A percentile compares a stretch with the other conserved stretches of the same genome.
phyloP scores from a whole-genome alignment of 1,140 invertebrate genomes.

The Drosophila parabipectinata region DNA sequence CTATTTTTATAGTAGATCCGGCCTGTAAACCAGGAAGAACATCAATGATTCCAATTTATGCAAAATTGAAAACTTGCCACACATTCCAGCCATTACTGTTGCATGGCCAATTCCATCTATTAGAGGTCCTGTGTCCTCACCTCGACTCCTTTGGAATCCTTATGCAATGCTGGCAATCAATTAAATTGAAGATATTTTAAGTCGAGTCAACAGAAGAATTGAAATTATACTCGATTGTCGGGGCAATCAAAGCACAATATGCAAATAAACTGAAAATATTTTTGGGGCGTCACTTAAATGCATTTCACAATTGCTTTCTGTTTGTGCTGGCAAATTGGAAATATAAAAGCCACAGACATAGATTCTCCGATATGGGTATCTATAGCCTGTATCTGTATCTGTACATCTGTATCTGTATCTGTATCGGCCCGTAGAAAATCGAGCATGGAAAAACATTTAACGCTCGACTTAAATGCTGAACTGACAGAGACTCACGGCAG shows the following conservation, averaged over 20 bases:
- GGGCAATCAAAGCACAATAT: slow-evolving; percentile 34
- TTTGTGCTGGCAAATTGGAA: slow-evolving; percentile 61
- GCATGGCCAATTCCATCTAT: slow-evolving; percentile 29
- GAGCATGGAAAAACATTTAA: slow-evolving; percentile 70
- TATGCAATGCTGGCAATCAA: slow-evolving; percentile 55
- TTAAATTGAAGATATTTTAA: slow-evolving; percentile 46
- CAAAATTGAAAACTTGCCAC: slow-evolving; percentile 23
- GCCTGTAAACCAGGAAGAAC: neutral
- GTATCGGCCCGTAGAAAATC: slow-evolving; percentile 54
- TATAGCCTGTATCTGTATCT: neutral
- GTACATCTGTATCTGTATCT: neutral
- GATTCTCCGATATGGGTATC: slow-evolving; percentile 33
- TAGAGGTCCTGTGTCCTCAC: slow-evolving; percentile 7
- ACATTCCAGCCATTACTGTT: slow-evolving; percentile 26
- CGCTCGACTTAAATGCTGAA: slow-evolving; percentile 61
- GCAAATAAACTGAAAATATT: slow-evolving; percentile 59
- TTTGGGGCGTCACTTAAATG: slow-evolving; percentile 63
- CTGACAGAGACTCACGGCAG: slow-evolving; percentile 13
- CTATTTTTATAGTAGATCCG: neutral
- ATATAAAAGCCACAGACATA: slow-evolving; percentile 55
- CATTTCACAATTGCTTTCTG: slow-evolving; percentile 68
- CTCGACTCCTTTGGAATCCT: slow-evolving; percentile 2
- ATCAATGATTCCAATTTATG: slow-evolving; percentile 13
- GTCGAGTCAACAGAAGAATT: slow-evolving; percentile 40
- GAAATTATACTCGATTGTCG: slow-evolving; percentile 47